Conservation (phyloP, 2,888 invertebrate genomes). For the Metacarcinus magister region DNA sequence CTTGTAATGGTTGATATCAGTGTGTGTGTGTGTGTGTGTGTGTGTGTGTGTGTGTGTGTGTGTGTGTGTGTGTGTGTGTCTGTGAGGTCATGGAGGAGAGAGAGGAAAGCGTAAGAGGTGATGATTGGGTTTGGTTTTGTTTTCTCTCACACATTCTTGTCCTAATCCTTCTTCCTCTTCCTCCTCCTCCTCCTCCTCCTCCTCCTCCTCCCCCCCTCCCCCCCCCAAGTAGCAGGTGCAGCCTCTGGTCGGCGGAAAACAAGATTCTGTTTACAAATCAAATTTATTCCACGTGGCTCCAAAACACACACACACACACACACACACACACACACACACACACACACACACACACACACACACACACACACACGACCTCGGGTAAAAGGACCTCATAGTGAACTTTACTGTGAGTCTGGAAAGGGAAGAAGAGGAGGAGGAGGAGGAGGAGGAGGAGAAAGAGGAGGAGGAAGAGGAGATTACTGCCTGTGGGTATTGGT, state of each 20-base stretch:
- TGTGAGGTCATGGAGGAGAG: neutral
- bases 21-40: too few species aligned
- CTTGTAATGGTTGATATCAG: too few species aligned
- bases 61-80: too few species aligned
- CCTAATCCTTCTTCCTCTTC: neutral
- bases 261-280: neutral
- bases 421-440: neutral
- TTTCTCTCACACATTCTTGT: neutral
- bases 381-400: neutral
- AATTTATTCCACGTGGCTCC: neutral
- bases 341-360: constrained; percentile 2
- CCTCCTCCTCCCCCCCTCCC: neutral
- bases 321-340: constrained; percentile 18
- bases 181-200: neutral
- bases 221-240: neutral
- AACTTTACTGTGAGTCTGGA: neutral
- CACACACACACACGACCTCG: neutral
- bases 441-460: neutral
- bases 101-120: too few species aligned
- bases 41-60: too few species aligned
- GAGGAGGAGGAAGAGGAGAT: neutral
- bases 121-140: too few species aligned
- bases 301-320: constrained; percentile 18
- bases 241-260: neutral
- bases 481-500: neutral